Base-by-base conservation (phyloP, 2,888 invertebrate genomes). In the Cephus sareptanus region DNA sequence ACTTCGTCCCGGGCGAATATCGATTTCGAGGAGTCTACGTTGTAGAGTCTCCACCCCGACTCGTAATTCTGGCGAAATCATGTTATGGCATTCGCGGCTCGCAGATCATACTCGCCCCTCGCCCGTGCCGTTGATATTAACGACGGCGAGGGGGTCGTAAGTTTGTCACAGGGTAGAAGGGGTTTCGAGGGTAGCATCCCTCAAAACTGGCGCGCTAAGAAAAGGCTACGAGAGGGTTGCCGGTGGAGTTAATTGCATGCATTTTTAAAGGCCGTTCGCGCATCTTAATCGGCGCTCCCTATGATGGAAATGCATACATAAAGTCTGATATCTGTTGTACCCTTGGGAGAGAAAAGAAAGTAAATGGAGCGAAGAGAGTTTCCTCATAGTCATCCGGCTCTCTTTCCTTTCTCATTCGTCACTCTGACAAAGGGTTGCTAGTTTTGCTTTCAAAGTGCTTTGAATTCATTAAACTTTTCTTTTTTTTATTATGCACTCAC, bases 141-240 rank as follows among this genome's bases (percentile, higher is more conserved):
- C 88, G 90, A 86, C 87, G 87, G 86, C 86, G 86, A 84, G 86
- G 87, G 83, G 88, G 87, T 90, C 91, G 88, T 91, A 91, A 91
- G 86, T 91, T 91, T 91, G 91, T 91, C 91, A 91, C 89, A 87
- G 73, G 74, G 69, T 71, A 77, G 76, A 88, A 86, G 83, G 89
- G 89, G 86, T 86, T 81, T 73, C 75, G 77, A 73, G 71, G 35
- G 69, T 75, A 75, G 34, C 76, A 76, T 76, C 75, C 71, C 78
- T 76, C 76, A 73, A 69, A 73, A 74, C 76, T 77, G 70, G 56
- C 74, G 69, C 69, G 79, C 9, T 35, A 35, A 74, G 74, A 74
- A 37, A 37, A 37, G 34, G 74, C 35, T 34, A 2, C 4, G 33
- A 74, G 35, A 74, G 34, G 35, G 74, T 34, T 31, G 71, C 13